These are phyloP conservation scores for Caenorhabditis sp. DNA, from an alignment of 2,888 invertebrate species.

Conservation along the genomic window DNA sequence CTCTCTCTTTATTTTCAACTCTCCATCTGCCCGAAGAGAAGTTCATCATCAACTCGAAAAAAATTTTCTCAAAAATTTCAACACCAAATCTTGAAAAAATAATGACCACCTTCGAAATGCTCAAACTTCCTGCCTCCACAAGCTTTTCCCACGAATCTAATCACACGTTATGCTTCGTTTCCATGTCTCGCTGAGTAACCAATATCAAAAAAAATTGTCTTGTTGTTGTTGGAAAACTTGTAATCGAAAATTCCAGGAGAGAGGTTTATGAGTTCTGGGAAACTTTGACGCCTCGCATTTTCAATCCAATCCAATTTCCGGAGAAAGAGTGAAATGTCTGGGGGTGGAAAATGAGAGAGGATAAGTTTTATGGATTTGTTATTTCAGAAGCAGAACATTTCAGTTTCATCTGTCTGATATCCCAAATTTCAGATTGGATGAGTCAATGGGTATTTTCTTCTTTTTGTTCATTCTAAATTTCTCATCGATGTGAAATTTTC, in stretches of 20 bases:
- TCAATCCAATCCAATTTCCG: slow-evolving; percentile 24
- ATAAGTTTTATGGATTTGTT: not conserved
- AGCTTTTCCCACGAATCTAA: slow-evolving; percentile 8
- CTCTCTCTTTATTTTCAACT: not conserved
- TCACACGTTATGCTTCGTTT: slow-evolving; percentile 16
- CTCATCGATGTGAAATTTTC: slow-evolving; percentile 4
- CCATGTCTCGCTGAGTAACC: not conserved
- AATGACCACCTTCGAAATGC: not conserved
- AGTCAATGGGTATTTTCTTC: too few relatives aligned
- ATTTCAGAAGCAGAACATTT: not conserved
- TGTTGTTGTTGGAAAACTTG: not conserved
- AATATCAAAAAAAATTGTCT: not conserved
- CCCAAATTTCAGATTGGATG: not conserved
- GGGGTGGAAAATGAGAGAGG: not conserved
- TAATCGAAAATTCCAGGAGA: not conserved
- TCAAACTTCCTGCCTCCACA: not conserved
- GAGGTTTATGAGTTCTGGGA: not conserved
- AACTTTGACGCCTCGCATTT: too few relatives aligned
- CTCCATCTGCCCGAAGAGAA: too few relatives aligned
- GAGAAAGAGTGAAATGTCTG: not conserved
- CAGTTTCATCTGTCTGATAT: not conserved
- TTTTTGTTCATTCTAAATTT: not conserved
- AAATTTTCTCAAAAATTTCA: too few relatives aligned
- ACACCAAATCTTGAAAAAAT: not conserved
- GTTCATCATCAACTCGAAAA: not conserved